phyloP scores from a whole-genome alignment of 2,113 vertebrate species.

The Sinocyclocheilus anophthalmus region DNA sequence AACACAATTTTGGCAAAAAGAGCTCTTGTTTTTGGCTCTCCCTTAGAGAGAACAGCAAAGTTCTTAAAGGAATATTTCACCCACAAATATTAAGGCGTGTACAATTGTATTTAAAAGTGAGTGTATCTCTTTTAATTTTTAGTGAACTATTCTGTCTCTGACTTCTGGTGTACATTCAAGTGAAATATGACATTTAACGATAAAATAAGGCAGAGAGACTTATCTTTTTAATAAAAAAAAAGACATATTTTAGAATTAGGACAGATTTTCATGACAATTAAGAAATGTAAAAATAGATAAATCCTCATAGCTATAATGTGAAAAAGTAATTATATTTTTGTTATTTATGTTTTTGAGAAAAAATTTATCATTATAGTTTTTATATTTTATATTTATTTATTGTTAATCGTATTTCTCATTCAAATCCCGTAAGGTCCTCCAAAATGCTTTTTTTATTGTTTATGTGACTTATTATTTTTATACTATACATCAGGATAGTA shows the following conservation, averaged over 20 bases:
- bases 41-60: neutral
- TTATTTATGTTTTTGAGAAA: too few relatives aligned
- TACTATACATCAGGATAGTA: too few relatives aligned
- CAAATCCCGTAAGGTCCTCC: too few relatives aligned
- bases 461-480: too few relatives aligned
- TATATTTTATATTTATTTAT: too few relatives aligned
- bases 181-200: neutral
- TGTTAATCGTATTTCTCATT: too few relatives aligned
- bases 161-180: neutral
- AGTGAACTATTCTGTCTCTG: neutral
- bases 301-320: too few relatives aligned
- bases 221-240: neutral
- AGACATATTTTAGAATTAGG: neutral
- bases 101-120: neutral
- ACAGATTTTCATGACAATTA: too few relatives aligned
- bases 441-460: too few relatives aligned
- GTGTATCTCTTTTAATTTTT: neutral
- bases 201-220: neutral
- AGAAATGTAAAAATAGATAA: too few relatives aligned
- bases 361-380: too few relatives aligned
- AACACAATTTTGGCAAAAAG: neutral
- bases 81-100: neutral
- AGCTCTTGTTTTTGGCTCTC: constrained; percentile 2
- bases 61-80: neutral
- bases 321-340: too few relatives aligned